Base-by-base conservation (phyloP, 2,888 invertebrate species). In the Gandaritis pyraliata region DNA sequence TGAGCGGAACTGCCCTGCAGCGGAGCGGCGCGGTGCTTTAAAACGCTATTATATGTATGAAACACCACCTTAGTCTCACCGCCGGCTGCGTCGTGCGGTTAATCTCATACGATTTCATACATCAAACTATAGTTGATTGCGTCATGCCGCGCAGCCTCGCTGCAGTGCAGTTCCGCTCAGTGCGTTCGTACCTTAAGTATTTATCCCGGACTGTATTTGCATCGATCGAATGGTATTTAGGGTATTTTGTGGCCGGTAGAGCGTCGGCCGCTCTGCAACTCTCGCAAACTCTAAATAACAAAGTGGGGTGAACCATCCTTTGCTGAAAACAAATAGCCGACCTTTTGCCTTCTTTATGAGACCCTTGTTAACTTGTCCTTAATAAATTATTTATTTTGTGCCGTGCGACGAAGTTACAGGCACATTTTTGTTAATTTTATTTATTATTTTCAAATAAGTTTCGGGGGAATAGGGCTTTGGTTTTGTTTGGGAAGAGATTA, bases 331-430 rank as follows among this genome's bases (percentile, higher is more conserved):
- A 90, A 92, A 91, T 90, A 88, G 89, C 88, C 86, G 85, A 88
- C 91, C 91, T 90, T 87, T 89, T 89, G 90, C 90, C 90, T 90
- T 91, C 90, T 91, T 91, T 91, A 91, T 86, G 88, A 90, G 90
- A 88, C 90, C 91, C 90, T 91, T 91, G 91, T 90, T 92, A 91
- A 89, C 90, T 90, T 90, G 88, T 87, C 88, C 87, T 89, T 89
- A 89, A 89, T 91, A 91, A 90, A 90, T 90, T 87, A 91, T 91
- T 90, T 90, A 91, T 90, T 87, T 86, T 81, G 81, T 79, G 71
- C 81, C 75, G 73, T 69, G 76, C 76, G 80, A 79, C 80, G 75
- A 78, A 77, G 77, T 74, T 75, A 72, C 78, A 73, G 77, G 74
- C 76, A 79, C 78, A 78, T 83, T 83, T 85, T 85, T 81, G 79